Evolutionary conservation across 30 jellyfish, hydroid and myxozoan genomes (phyloP).

Genomic region (Aurelia coerulea): DNA sequence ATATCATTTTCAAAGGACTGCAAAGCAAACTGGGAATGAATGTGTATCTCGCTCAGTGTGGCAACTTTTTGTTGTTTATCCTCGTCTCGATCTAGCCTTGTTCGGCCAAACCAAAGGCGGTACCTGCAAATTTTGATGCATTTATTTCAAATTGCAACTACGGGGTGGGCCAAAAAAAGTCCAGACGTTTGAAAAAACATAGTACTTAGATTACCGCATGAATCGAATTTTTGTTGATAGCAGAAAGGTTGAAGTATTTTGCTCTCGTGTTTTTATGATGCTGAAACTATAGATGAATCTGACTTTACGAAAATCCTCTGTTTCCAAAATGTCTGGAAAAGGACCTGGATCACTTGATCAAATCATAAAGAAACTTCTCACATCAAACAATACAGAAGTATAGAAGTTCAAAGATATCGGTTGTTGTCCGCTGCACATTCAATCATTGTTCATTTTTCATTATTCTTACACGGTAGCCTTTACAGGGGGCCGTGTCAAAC

Average conservation of each 20-base stretch:
- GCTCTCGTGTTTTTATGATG: not conserved
- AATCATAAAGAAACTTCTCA: too few relatives aligned
- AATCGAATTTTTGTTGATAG: too few relatives aligned
- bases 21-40: conserved; percentile 7
- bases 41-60: not conserved
- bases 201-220: too few relatives aligned
- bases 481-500: too few relatives aligned
- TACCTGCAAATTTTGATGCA: conserved; percentile 16
- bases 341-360: too few relatives aligned
- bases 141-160: not conserved
- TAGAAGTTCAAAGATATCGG: too few relatives aligned
- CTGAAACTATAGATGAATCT: not conserved
- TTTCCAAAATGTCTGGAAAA: not conserved
- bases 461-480: too few relatives aligned
- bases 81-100: conserved; percentile 18
- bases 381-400: too few relatives aligned
- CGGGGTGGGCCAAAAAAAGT: too few relatives aligned
- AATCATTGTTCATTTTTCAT: too few relatives aligned
- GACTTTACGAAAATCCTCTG: not conserved
- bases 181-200: too few relatives aligned
- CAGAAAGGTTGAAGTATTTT: not conserved
- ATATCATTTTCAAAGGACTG: conserved; percentile 26
- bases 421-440: too few relatives aligned
- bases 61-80: conserved; percentile 15
- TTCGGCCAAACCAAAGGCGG: conserved; percentile 28